A percentile compares a stretch with the other conserved stretches of the same genome.
These are phyloP conservation scores for Athalia circularis DNA, from an alignment of 2,888 invertebrate species.

Conservation along the genomic window DNA sequence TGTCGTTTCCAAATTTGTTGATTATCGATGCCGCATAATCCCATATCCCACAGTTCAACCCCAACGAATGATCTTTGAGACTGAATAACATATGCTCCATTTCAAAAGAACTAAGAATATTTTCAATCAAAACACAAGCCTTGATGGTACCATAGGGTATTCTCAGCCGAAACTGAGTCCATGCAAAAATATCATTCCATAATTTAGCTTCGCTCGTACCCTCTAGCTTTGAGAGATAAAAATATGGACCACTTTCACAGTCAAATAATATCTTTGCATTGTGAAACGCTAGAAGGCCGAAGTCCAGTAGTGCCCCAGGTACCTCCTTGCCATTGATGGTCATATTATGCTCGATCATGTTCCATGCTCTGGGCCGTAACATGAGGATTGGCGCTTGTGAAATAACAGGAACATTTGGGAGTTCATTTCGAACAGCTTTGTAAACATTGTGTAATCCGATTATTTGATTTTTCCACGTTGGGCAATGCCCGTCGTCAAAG, in stretches of 20 bases:
- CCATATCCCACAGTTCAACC: conserved; percentile 86
- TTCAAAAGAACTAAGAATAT: conserved; percentile 82
- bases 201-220: conserved; percentile 80
- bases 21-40: conserved; percentile 83
- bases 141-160: conserved; percentile 81
- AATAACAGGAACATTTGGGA: conserved; percentile 76
- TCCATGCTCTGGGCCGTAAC: conserved; percentile 84
- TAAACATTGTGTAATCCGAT: conserved; percentile 79
- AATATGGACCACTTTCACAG: conserved; percentile 80
- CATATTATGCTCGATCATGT: conserved; percentile 82
- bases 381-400: conserved; percentile 79
- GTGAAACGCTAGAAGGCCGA: conserved; percentile 81
- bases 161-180: conserved; percentile 77
- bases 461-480: conserved; percentile 83
- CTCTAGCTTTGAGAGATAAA: conserved; percentile 84
- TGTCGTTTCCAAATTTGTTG: conserved; percentile 79
- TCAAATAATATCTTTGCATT: conserved; percentile 77
- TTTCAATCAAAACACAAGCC: conserved; percentile 84
- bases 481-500: conserved; percentile 85
- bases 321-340: conserved; percentile 79
- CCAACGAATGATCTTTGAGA: conserved; percentile 80
- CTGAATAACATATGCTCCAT: conserved; percentile 83
- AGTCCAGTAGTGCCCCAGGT: conserved; percentile 82
- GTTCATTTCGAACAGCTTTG: conserved; percentile 76
- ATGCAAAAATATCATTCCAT: conserved; percentile 83